Evolutionary conservation across 2,888 invertebrate species (phyloP).

Genomic region (Dascillus cervinus): DNA sequence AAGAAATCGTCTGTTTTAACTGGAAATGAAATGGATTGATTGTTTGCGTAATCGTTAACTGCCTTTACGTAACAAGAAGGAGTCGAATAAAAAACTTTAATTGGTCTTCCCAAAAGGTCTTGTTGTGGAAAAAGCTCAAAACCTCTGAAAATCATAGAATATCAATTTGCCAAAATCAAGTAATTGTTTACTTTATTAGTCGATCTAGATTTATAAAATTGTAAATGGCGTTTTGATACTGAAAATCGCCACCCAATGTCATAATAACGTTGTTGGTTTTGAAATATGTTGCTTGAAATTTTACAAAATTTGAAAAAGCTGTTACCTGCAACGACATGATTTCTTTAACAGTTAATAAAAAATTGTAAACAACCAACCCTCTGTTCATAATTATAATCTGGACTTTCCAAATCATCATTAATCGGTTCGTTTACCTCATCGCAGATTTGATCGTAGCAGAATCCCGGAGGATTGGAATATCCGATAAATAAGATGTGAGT

Average conservation of each 20-base stretch:
- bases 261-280: constrained; percentile 56
- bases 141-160: constrained; percentile 2
- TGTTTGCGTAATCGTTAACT: constrained; percentile 59
- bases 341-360: too few species aligned
- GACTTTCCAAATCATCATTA: constrained; percentile 71
- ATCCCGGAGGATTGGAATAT: constrained; percentile 81
- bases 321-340: constrained; percentile 20
- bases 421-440: constrained; percentile 75
- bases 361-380: constrained; percentile 24
- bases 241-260: constrained; percentile 69
- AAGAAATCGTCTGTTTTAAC: constrained; percentile 83
- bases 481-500: constrained; percentile 76
- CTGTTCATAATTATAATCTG: constrained; percentile 72
- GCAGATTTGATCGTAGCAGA: constrained; percentile 82
- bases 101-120: constrained; percentile 27
- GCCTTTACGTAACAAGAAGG: constrained; percentile 80
- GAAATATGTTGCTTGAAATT: constrained; percentile 42
- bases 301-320: constrained; percentile 46
- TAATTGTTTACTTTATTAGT: constrained; percentile 55
- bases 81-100: constrained; percentile 79
- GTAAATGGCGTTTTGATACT: constrained; percentile 55
- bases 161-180: not conserved
- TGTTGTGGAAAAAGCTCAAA: constrained; percentile 3
- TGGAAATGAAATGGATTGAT: constrained; percentile 56
- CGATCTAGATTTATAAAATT: constrained; percentile 63